Percentiles rank a stretch among this genome's conserved stretches.
Conservation (phyloP, 2,888 invertebrate species). For the Drosophila suboccidentalis region DNA sequence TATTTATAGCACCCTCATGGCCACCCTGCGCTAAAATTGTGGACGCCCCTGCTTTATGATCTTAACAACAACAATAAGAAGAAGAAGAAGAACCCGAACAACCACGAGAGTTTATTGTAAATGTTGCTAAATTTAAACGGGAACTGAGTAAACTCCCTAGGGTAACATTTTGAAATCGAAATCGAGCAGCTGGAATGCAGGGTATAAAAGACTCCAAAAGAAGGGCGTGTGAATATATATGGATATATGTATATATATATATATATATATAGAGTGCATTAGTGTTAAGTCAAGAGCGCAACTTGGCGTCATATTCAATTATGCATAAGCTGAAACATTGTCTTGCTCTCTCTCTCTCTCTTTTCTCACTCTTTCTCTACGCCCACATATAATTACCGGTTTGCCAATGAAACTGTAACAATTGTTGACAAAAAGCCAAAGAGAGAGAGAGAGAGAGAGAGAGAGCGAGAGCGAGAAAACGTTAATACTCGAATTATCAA, state of each 20-base stretch:
- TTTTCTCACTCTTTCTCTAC: background rate
- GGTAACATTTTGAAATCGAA: conserved; percentile 31
- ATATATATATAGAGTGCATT: background rate
- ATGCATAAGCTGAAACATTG: conserved; percentile 28
- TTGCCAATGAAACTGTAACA: conserved; percentile 54
- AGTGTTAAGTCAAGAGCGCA: conserved; percentile 6
- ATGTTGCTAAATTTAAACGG: conserved; percentile 58
- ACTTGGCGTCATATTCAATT: conserved; percentile 42
- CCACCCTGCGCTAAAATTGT: conserved; percentile 45
- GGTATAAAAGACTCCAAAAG: conserved; percentile 30
- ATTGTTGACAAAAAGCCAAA: conserved; percentile 24
- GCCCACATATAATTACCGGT: conserved; percentile 55
- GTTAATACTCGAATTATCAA: conserved; percentile 44
- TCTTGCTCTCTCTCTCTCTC: background rate
- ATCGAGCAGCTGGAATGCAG: conserved; percentile 44
- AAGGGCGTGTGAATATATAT: background rate
- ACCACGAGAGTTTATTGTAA: conserved; percentile 6
- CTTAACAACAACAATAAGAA: conserved; percentile 14
- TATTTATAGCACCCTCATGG: conserved; percentile 67
- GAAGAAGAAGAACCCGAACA: conserved; percentile 3
- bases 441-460: conserved; percentile 17
- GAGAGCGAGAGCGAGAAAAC: conserved; percentile 22
- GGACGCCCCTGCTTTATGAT: conserved; percentile 49
- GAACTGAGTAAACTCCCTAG: conserved; percentile 25
- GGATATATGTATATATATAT: background rate